Conservation (phyloP, 2,797 vertebrate species). For the Scolopax bukidnonensis region DNA sequence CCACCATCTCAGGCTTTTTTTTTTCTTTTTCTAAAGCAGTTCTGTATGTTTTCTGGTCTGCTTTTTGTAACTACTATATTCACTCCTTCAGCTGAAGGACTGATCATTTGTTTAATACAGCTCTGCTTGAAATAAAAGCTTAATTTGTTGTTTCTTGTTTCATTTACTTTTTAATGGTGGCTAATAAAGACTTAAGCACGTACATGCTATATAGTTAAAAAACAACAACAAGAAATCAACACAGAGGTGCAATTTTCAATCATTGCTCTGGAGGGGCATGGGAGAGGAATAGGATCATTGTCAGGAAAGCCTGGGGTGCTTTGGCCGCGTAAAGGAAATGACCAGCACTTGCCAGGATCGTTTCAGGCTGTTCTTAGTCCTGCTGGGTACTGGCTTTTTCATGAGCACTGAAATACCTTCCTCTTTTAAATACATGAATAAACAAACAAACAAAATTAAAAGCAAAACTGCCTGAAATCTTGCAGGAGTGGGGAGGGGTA, state of each 20-base stretch:
- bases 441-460: constrained; percentile 68
- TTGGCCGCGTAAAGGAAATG: constrained; percentile 10
- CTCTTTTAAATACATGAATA: constrained; percentile 31
- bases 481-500: background rate
- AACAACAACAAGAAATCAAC: background rate
- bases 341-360: background rate
- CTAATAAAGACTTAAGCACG: constrained; percentile 41
- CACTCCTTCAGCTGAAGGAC: constrained; percentile 21
- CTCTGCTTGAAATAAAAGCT: constrained; percentile 48
- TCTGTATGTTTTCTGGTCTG: constrained; percentile 51
- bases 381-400: constrained; percentile 28
- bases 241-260: constrained; percentile 35
- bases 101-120: constrained; percentile 50
- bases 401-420: constrained; percentile 21
- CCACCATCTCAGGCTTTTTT: fast-evolving
- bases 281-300: constrained; percentile 29
- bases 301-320: constrained; percentile 27
- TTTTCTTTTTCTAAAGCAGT: background rate
- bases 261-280: background rate
- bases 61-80: constrained; percentile 43
- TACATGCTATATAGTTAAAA: background rate
- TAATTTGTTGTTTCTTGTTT: constrained; percentile 55
- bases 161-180: constrained; percentile 54
- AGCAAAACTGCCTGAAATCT: constrained; percentile 26
- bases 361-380: constrained; percentile 35